Evolutionary conservation across 1,140 invertebrate species (phyloP), one percentile per base, ranked within the genome.

Genomic region (Trichonephila clavata): DNA sequence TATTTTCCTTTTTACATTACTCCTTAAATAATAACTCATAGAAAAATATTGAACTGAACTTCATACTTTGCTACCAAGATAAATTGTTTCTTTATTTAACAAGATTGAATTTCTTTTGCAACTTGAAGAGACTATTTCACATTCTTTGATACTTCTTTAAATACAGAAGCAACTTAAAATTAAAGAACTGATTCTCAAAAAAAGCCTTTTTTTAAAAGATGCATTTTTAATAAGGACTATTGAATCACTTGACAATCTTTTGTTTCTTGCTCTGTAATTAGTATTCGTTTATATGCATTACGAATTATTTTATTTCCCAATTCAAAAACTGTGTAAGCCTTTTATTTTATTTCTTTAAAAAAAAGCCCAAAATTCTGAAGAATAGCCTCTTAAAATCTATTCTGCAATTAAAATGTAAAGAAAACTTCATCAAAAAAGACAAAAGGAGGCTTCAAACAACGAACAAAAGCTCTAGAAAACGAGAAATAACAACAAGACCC

Each of bases 391-490:
- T 77, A 77, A 68, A 77, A 32, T 77, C 27, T 39, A 77, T 77
- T 68, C 71, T 77, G 18, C 71, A 77, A 77, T 77, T 77, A 77
- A 77, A 77, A 77, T 77, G 32, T 13, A 77, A 77, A 39, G 16
- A 20, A 77, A 18, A 32, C 27, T 20, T 77, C 27, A 24, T 6
- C 68, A 77, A 32, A 24, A 27, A 39, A 77, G 27, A 77, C 2
- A 77, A 32, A 18, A 39, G 63, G 7, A 21, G 1, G 65, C n/a
- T 18, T 77, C 27, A 77, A 39, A 77, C 16, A 63, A 32, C 71
- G 71, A 39, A 77, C 71, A 77, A 77, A 77, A 77, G 71, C 71
- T 20, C 32, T 32, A 24, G 32, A 77, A 77, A 77, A 77, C 71
- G 24, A 39, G 71, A 77, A 77, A 77, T 77, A 77, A 77, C 71